These are phyloP conservation scores for Athrips mouffetella DNA, from an alignment of 2,888 invertebrate genomes.

Conservation along the genomic window DNA sequence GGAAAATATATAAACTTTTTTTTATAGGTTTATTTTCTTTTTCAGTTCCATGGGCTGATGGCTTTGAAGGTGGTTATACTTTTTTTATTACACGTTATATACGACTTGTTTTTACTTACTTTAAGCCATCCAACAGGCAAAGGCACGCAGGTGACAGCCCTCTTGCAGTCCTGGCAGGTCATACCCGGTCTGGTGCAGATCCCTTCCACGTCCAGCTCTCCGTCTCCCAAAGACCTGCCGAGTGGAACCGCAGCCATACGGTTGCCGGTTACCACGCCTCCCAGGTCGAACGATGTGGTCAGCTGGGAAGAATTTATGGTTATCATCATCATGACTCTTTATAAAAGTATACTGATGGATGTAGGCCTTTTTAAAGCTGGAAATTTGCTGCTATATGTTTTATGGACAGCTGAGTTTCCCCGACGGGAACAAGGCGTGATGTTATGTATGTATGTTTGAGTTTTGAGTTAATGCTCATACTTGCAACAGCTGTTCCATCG, in stretches of 20 bases:
- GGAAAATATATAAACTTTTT: no score
- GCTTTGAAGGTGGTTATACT: no score
- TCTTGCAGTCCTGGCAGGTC: constrained; percentile 61
- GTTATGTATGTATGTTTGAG: no score
- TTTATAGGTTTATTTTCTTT: no score
- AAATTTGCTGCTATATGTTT: no score
- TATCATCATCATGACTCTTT: neutral
- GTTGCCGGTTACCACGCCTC: constrained; percentile 60
- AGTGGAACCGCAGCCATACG: constrained; percentile 63
- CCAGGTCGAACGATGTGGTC: constrained; percentile 52
- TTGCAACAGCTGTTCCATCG: no score
- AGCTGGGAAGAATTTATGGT: constrained; percentile 36
- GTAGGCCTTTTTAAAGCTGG: no score
- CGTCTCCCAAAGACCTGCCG: constrained; percentile 54
- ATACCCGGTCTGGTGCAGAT: constrained; percentile 54
- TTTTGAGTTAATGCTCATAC: neutral
- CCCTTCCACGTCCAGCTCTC: constrained; percentile 65
- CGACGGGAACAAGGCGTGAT: no score
- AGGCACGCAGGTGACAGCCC: constrained; percentile 55
- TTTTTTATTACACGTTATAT: no score
- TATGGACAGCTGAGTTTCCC: no score
- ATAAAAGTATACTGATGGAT: no score
- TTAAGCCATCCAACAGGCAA: constrained; percentile 64
- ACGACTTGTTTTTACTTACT: no score
- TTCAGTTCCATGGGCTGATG: neutral